A percentile compares a stretch with the other conserved stretches of the same genome.
Conservation (phyloP, 2,113 vertebrate species). For the Glaucomys volans region DNA sequence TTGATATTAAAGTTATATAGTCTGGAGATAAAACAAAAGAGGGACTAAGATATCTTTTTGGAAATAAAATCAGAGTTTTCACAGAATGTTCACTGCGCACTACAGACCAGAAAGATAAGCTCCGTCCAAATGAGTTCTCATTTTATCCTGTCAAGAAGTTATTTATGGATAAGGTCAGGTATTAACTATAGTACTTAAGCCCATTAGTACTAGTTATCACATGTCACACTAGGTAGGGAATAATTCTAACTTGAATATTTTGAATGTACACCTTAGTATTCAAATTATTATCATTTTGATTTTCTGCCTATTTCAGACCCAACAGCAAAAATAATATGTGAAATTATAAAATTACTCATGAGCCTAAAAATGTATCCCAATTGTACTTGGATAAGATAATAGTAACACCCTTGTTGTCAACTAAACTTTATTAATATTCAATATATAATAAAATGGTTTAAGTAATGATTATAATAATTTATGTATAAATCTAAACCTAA, state of each 20-base stretch:
- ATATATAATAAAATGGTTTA: background rate
- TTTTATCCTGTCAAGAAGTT: background rate
- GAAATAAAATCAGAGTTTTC: background rate
- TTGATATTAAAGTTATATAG: background rate
- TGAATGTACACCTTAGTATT: background rate
- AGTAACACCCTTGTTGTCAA: background rate
- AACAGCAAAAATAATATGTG: background rate
- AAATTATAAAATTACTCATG: background rate
- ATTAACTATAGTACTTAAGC: background rate
- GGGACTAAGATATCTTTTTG: background rate
- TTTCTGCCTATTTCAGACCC: background rate
- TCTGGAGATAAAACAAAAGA: background rate
- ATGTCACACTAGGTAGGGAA: background rate
- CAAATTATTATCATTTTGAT: background rate
- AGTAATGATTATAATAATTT: background rate
- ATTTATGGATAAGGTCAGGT: background rate
- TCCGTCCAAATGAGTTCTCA: background rate
- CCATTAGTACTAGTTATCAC: background rate
- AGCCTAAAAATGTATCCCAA: background rate
- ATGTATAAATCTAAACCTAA: background rate
- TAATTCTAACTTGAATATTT: background rate
- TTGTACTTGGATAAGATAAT: background rate
- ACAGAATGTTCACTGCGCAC: background rate
- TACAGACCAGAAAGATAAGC: background rate
- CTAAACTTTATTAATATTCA: background rate